These are phyloP conservation scores for Sinodicranocentrus sp. DNA, from an alignment of 2,888 invertebrate species.

Conservation along the genomic window DNA sequence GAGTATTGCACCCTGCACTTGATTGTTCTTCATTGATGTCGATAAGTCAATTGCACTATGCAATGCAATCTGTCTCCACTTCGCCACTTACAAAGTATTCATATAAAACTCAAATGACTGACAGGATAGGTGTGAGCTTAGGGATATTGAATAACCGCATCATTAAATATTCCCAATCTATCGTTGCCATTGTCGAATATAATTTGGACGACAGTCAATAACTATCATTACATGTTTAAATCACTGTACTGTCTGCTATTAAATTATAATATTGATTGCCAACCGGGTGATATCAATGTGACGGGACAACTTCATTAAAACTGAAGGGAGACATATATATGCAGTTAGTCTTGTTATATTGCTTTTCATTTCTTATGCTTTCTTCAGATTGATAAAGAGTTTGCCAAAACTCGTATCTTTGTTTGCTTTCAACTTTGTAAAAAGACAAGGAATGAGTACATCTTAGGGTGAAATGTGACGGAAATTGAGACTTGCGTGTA, in stretches of 20 bases:
- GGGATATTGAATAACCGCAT: neutral
- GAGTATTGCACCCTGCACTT: neutral
- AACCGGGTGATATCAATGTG: conserved; percentile 24
- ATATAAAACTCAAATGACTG: neutral
- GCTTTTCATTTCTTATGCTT: neutral
- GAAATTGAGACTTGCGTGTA: conserved; percentile 46
- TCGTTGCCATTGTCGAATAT: neutral
- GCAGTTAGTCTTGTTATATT: neutral
- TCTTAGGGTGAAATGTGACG: conserved; percentile 53
- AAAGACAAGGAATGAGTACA: neutral
- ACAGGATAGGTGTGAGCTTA: neutral
- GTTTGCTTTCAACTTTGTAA: neutral
- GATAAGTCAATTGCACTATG: neutral
- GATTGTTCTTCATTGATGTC: neutral
- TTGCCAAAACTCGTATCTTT: neutral
- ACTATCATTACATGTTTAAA: conserved; percentile 10
- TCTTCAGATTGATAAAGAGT: neutral
- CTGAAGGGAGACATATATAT: neutral
- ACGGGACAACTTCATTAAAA: conserved; percentile 15
- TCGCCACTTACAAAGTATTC: neutral
- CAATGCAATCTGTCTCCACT: neutral
- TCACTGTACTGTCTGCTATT: conserved; percentile 6
- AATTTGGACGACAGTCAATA: conserved; percentile 20
- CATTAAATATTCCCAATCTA: neutral
- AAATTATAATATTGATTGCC: neutral